These are phyloP conservation scores for Cryptoblepharus egeriae DNA, from an alignment of 2,797 vertebrate genomes.

Conservation along the genomic window DNA sequence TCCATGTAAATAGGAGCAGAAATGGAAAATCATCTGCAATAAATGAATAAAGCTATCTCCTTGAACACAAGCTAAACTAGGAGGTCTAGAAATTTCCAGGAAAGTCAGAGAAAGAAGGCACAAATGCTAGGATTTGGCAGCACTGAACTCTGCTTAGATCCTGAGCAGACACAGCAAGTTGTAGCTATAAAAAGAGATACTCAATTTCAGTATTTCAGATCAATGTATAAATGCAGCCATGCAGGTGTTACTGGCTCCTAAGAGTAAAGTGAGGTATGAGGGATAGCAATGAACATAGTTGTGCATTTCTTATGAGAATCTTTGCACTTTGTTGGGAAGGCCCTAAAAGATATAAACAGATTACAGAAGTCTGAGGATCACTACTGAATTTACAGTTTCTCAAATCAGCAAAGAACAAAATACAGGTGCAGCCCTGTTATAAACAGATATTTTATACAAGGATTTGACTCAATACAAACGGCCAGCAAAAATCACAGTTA, in stretches of 20 bases:
- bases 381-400: background rate
- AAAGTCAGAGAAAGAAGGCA: background rate
- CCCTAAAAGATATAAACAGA: background rate
- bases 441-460: no score
- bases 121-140: background rate
- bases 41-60: background rate
- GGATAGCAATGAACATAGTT: background rate
- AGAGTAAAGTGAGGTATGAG: background rate
- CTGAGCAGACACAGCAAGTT: background rate
- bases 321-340: background rate
- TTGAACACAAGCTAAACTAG: background rate
- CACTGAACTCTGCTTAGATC: background rate
- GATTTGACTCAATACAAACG: no score
- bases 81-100: background rate
- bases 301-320: background rate
- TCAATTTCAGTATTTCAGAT: no score
- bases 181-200: background rate
- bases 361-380: background rate
- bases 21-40: background rate
- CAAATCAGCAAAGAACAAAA: background rate
- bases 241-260: background rate
- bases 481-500: no score
- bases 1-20: background rate
- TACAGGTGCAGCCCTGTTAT: no score
- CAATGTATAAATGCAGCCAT: background rate